Conservation (phyloP, 2,888 invertebrate genomes). For the Coelopa pilipes region DNA sequence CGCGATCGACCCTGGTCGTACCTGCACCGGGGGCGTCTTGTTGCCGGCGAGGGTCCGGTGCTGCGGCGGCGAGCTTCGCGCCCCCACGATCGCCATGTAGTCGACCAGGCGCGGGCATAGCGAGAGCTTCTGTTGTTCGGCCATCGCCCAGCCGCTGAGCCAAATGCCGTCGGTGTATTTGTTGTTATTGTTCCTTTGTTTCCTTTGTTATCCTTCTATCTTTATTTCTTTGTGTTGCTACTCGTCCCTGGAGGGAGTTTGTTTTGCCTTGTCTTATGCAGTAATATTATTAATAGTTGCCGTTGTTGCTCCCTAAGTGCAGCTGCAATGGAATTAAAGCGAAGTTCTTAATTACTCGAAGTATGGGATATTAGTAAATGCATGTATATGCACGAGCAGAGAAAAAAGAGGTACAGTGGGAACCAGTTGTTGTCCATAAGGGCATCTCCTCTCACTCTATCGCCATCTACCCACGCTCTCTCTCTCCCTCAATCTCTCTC, state of each 20-base stretch:
- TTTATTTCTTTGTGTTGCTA: not conserved
- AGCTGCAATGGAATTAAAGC: no score
- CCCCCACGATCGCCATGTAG: constrained; percentile 97
- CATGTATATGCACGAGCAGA: no score
- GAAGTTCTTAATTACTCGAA: no score
- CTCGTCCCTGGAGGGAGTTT: not conserved
- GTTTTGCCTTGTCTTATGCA: constrained; percentile 16
- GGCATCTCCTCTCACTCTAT: no score
- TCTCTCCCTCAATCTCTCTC: no score
- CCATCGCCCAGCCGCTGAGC: constrained; percentile 51
- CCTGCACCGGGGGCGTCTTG: constrained; percentile 82
- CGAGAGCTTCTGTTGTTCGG: constrained; percentile 80
- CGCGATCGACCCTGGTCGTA: constrained; percentile 64
- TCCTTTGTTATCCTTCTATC: no score
- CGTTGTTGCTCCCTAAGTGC: no score
- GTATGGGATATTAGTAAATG: no score
- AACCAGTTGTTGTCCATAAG: no score
- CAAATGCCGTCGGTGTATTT: constrained; percentile 8
- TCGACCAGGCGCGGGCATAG: constrained; percentile 90
- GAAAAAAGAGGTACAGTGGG: no score
- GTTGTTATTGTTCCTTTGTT: constrained; percentile 20
- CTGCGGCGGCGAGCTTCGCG: constrained; percentile 75
- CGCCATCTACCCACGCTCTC: no score
- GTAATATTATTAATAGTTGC: not conserved
- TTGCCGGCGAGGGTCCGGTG: constrained; percentile 70